Evolutionary conservation across 2,113 vertebrate genomes (phyloP).

Genomic region (Oxyura jamaicensis): DNA sequence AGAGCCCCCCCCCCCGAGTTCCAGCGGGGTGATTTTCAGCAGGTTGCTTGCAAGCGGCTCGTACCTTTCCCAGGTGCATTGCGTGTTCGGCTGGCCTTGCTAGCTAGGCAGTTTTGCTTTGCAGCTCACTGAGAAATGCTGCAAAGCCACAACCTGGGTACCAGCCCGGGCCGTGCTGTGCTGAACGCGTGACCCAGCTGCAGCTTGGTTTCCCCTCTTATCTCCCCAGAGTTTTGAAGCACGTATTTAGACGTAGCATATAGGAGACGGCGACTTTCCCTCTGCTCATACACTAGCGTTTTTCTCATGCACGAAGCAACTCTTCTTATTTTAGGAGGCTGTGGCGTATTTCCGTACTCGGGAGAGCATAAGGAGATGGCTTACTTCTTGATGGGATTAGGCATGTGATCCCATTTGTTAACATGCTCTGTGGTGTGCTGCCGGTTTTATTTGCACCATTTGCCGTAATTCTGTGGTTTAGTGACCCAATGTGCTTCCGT

Average conservation of each 20-base stretch:
- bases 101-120: neutral
- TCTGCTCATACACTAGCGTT: neutral
- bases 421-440: neutral
- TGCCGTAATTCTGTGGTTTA: neutral
- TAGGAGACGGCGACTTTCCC: neutral
- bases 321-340: conserved; percentile 17
- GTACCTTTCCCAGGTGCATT: neutral
- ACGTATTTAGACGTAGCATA: neutral
- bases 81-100: neutral
- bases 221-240: neutral
- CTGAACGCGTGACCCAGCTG: neutral
- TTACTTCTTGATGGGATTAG: conserved; percentile 32
- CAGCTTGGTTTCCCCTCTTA: neutral
- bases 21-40: neutral
- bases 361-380: conserved; percentile 28
- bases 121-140: neutral
- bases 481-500: neutral
- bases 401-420: conserved; percentile 30
- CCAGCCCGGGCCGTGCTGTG: neutral
- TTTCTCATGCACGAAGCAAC: conserved; percentile 34
- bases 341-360: neutral
- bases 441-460: conserved; percentile 31
- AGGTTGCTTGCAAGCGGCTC: neutral
- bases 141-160: neutral
- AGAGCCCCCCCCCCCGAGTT: neutral